Conservation (phyloP, 2,797 vertebrate genomes). For the Bradypodion ventrale region DNA sequence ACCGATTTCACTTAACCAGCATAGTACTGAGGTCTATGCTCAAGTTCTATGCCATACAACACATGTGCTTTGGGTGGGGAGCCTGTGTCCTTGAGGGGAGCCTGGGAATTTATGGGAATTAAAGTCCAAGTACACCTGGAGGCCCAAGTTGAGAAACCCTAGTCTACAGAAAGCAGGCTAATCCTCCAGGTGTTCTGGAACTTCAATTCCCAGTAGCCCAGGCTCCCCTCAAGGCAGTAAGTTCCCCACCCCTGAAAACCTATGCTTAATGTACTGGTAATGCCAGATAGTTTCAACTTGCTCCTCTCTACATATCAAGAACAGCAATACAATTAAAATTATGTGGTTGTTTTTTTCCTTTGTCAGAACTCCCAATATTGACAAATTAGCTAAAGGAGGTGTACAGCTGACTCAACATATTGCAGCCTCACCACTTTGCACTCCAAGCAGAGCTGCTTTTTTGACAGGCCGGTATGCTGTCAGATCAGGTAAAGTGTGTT, state of each 20-base stretch:
- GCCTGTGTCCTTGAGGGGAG: too few species aligned
- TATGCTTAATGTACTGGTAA: background rate
- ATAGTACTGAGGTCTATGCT: background rate
- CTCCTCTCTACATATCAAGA: background rate
- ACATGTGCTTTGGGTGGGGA: background rate
- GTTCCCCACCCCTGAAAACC: too few species aligned
- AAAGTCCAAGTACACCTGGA: too few species aligned
- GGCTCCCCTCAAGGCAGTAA: too few species aligned
- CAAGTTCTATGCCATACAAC: background rate
- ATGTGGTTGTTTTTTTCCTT: slow-evolving; percentile 1
- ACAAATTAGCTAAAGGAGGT: slow-evolving; percentile 72
- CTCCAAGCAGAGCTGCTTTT: slow-evolving; percentile 79
- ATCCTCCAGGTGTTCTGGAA: too few species aligned
- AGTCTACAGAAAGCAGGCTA: too few species aligned
- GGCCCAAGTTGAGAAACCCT: too few species aligned
- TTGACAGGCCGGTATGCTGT: slow-evolving; percentile 78
- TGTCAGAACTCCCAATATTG: slow-evolving; percentile 80
- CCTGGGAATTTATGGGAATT: too few species aligned
- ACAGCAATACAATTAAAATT: background rate
- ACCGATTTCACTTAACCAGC: background rate
- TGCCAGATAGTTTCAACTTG: background rate
- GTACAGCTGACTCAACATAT: slow-evolving; percentile 77
- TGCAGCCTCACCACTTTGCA: slow-evolving; percentile 76
- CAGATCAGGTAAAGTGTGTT: slow-evolving; percentile 72
- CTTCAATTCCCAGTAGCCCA: too few species aligned